These are phyloP conservation scores for Macroramphosus scolopax DNA, from an alignment of 2,797 vertebrate species.

Conservation along the genomic window DNA sequence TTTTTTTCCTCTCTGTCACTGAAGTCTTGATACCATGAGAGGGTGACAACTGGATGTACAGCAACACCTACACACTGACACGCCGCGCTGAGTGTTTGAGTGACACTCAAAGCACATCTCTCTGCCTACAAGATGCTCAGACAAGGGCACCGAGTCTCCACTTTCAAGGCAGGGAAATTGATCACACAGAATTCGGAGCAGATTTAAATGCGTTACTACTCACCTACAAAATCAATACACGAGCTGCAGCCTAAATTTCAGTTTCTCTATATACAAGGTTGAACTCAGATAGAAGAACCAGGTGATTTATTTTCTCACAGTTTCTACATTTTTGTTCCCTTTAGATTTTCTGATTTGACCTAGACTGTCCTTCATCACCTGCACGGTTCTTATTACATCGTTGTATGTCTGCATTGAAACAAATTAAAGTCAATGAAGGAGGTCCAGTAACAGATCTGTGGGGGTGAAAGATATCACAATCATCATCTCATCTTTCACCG, in stretches of 20 bases:
- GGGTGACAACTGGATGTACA: conserved; percentile 11
- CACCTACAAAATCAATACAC: conserved; percentile 2
- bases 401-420: no score
- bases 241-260: background rate
- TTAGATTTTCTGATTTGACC: no score
- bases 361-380: no score
- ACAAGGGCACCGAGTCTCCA: conserved; percentile 10
- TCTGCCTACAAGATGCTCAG: conserved; percentile 23
- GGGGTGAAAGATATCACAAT: no score
- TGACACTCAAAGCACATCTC: conserved; percentile 21
- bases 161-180: conserved; percentile 15
- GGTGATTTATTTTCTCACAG: no score
- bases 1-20: background rate
- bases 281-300: background rate
- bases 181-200: conserved; percentile 4
- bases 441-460: no score
- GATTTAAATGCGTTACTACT: conserved; percentile 26
- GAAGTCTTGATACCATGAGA: conserved; percentile 20
- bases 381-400: no score
- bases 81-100: conserved; percentile 9
- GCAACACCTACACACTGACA: no score
- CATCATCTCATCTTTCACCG: no score
- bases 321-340: no score
- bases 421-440: no score
- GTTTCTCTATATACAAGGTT: background rate